Evolutionary conservation across 2,797 vertebrate species (phyloP), one percentile per base, ranked within the genome.

Genomic region (Tadarida brasiliensis): DNA sequence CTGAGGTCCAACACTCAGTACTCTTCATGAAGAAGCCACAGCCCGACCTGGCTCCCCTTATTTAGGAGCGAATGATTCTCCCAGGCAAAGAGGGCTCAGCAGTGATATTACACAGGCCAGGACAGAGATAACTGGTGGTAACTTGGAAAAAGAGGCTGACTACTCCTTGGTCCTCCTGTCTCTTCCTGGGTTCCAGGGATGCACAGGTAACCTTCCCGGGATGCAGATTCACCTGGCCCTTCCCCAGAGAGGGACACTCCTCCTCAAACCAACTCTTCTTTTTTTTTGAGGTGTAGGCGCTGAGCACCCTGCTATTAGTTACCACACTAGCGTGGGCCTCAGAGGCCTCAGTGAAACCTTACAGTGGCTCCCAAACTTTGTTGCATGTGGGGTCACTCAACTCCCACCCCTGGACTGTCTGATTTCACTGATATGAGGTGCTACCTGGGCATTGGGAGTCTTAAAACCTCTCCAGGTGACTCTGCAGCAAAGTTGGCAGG

Each of bases 251-350:
- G 2, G 28, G n/a, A n/a, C n/a, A n/a, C 2, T 4, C 22, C 76
- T 63, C 35, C 54, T 22, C 19, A 33, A 4, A 70, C n/a, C 3
- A 5, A 17, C 26, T 67, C 30, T 44, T 33, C 33, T 49, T n/a
- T 35, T 35, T 86, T 71, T 57, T 20, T 22, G 47, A 19, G 35
- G 24, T 1, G 22, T 26, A 19, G 57, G 20, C 63, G 54, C 68
- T 14, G 51, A 82, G 39, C 3, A n/a, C 26, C 24, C 91, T 24
- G 44, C 56, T n/a, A 17, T 20, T 9, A n/a, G 44, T 51, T 33
- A 2, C 67, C 4, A 7, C 3, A 30, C 81, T 10, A 5, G 11
- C 30, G 10, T 0, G 3, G 33, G 51, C 19, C 7, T 8, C 19
- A 24, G 39, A 54, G 20, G 47, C 47, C 33, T 77, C 65, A 2